phyloP scores from a whole-genome alignment of 2,113 vertebrate species.

The Scartelaos histophorus region DNA sequence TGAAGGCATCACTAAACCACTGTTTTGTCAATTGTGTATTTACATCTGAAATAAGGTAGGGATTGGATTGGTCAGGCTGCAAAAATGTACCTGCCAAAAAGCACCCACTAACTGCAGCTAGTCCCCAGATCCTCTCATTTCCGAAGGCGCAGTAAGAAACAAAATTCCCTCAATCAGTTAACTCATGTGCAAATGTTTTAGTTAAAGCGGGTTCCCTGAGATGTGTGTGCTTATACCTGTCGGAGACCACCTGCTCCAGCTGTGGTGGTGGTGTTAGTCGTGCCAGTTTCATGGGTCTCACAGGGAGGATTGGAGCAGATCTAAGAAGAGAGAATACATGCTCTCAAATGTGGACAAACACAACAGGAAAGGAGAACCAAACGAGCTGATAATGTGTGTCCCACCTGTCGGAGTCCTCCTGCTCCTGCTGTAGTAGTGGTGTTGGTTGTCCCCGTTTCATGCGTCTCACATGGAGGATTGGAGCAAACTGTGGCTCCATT shows the following conservation, averaged over 20 bases:
- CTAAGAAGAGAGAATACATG: constrained; percentile 26
- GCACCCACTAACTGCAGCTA: too few species aligned
- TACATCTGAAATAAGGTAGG: too few species aligned
- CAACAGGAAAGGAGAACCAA: not conserved
- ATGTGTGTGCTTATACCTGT: not conserved
- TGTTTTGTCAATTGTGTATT: too few species aligned
- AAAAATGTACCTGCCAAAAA: too few species aligned
- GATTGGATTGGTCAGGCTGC: too few species aligned
- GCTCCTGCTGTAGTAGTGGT: constrained; percentile 66
- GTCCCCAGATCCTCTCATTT: too few species aligned
- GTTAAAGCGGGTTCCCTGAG: not conserved
- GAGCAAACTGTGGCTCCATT: constrained; percentile 66
- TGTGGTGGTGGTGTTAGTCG: constrained; percentile 81
- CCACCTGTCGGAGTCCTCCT: constrained; percentile 25
- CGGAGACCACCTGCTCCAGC: constrained; percentile 31
- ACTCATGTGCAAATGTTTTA: too few species aligned
- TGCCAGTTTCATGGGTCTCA: constrained; percentile 83
- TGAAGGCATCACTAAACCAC: too few species aligned
- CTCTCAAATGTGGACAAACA: not conserved
- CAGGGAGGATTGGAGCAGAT: constrained; percentile 82
- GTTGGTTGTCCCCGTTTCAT: constrained; percentile 82
- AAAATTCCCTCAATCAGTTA: too few species aligned
- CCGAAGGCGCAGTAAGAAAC: too few species aligned
- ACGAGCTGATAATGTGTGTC: not conserved
- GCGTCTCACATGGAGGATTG: constrained; percentile 84